phyloP scores from a whole-genome alignment of 2,888 invertebrate species.

The Drosophila cyrtoloma region DNA sequence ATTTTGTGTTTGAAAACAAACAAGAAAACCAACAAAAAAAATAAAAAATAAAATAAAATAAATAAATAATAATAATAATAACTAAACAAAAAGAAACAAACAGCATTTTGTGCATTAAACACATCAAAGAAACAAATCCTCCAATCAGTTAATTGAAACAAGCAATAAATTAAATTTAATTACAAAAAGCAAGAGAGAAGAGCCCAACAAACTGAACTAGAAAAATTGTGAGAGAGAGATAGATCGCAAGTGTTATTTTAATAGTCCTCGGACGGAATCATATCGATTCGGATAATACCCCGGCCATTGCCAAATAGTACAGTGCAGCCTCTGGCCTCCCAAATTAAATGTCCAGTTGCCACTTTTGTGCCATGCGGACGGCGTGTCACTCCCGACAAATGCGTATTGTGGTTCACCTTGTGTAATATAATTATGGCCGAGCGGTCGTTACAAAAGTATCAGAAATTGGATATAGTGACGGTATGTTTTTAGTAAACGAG shows the following conservation, averaged over 20 bases:
- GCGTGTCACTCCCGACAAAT: slow-evolving; percentile 85
- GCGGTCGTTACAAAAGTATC: slow-evolving; percentile 85
- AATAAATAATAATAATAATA: neutral
- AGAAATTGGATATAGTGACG: slow-evolving; percentile 86
- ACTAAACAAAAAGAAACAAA: neutral
- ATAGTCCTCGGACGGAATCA: slow-evolving; percentile 14
- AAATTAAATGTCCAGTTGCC: slow-evolving; percentile 75
- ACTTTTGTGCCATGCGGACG: slow-evolving; percentile 84
- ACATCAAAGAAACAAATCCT: slow-evolving; percentile 9
- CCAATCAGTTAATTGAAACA: slow-evolving; percentile 11
- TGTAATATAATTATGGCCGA: slow-evolving; percentile 86
- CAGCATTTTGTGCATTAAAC: slow-evolving; percentile 26
- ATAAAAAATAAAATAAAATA: too few species aligned
- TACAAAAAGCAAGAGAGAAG: neutral
- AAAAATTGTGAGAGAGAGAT: slow-evolving; percentile 14
- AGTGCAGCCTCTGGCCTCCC: slow-evolving; percentile 44
- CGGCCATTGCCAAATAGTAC: slow-evolving; percentile 31
- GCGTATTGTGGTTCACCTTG: slow-evolving; percentile 85
- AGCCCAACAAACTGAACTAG: neutral
- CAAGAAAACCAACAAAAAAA: neutral
- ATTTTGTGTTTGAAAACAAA: slow-evolving; percentile 5
- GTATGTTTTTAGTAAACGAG: slow-evolving; percentile 73
- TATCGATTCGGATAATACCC: slow-evolving; percentile 23
- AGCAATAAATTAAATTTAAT: neutral
- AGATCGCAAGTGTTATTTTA: slow-evolving; percentile 5